phyloP scores from a whole-genome alignment of 2,113 vertebrate species.

The Antechinus flavipes region DNA sequence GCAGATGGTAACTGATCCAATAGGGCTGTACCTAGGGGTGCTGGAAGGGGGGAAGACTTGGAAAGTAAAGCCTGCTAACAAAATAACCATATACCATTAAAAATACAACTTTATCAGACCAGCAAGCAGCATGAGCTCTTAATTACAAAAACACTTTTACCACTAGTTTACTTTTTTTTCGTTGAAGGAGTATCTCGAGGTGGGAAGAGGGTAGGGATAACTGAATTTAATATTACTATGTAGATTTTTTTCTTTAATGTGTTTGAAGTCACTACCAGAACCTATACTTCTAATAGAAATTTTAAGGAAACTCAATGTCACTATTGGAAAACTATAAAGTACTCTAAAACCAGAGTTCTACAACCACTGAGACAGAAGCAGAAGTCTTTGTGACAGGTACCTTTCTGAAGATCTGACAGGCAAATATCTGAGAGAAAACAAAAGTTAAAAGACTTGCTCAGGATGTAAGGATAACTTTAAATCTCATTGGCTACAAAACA shows the following conservation, averaged over 20 bases:
- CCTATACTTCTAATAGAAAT: not conserved
- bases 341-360: not conserved
- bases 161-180: not conserved
- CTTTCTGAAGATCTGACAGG: not conserved
- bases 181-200: not conserved
- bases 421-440: not conserved
- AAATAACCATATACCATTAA: constrained; percentile 72
- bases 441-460: not conserved
- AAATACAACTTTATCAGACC: not conserved
- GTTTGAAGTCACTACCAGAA: constrained; percentile 35
- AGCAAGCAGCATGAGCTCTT: constrained; percentile 63
- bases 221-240: not conserved
- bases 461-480: not conserved
- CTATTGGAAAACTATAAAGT: not conserved
- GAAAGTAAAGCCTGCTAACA: constrained; percentile 80
- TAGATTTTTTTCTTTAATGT: constrained; percentile 29
- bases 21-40: constrained; percentile 73
- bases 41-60: constrained; percentile 81
- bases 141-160: constrained; percentile 65
- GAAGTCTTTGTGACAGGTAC: not conserved
- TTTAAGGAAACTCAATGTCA: not conserved
- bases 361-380: not conserved
- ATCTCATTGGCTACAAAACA: not conserved
- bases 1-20: constrained; percentile 87
- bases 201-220: not conserved